Base-by-base conservation (phyloP, 2,888 invertebrate genomes). In the Tenodera sinensis region DNA sequence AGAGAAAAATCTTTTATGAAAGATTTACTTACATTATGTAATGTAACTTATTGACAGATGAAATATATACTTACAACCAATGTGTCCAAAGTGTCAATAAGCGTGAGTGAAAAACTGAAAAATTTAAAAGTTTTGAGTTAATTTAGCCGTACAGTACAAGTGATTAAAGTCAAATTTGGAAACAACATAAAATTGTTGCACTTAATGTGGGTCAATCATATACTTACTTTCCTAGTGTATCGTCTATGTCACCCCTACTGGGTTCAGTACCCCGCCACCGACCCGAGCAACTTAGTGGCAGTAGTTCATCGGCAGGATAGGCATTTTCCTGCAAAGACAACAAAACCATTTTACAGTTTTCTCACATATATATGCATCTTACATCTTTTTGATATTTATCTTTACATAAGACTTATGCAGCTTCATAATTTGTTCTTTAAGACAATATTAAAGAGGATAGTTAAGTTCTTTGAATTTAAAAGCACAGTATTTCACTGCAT, bases 281-380 rank as follows among this genome's bases (percentile, higher is more conserved):
- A 47, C 99, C 99, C 92, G 97, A 96, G 93, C 99, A 99, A 92
- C 97, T 98, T 82, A 99, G 94, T 1, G 99, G 99, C 99, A 99
- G 99, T 91, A 99, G 94, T 94, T 99, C 99, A 94, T 99, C 99
- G 28, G 99, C 99, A 88, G 99, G 99, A 94, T 98, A 99, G 25
- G 99, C 99, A 94, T 99, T 97, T 92, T 97, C 94, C 95, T 94
- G 90, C 27, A 92, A 92, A 91, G 83, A 89, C 90, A 91, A 88
- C 47, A 89, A 15, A 84, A 87, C 47, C 2, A 28, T 12, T 47
- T 28, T 7, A 27, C 1, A 8, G 34, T 34, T 34, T 34, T 34
- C 34, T 34, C 6, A 34, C 8, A 34, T 34, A 34, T 6, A 8
- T 8, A 34, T 34, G 34, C 3, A 30, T 4, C 4, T 30, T 30